These are phyloP conservation scores for Smittia sp. DNA, from an alignment of 2,888 invertebrate genomes.

Conservation along the genomic window DNA sequence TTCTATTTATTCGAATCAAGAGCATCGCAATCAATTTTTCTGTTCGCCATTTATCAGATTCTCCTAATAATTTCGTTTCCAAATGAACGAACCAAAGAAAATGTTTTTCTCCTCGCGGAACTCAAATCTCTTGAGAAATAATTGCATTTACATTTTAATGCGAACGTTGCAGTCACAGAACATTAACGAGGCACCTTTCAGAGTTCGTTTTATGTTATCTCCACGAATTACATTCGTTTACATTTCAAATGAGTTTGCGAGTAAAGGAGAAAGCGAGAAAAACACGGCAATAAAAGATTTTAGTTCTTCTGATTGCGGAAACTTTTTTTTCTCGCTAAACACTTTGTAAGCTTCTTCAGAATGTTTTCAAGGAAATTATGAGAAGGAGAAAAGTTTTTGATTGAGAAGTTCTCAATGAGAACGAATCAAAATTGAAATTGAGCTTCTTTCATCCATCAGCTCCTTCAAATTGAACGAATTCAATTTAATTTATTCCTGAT, in stretches of 20 bases:
- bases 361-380: no score
- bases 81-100: not conserved
- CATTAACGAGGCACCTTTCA: conserved; percentile 1
- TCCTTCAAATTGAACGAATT: not conserved
- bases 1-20: conserved; percentile 3
- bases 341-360: no score
- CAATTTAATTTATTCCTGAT: no score
- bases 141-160: conserved; percentile 18
- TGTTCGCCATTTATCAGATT: not conserved
- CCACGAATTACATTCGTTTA: not conserved
- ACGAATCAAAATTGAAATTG: not conserved
- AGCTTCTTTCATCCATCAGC: conserved; percentile 16
- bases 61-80: not conserved
- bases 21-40: not conserved
- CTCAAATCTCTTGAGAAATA: not conserved
- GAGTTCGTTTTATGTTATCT: not conserved
- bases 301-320: no score
- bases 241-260: not conserved
- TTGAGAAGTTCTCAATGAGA: no score
- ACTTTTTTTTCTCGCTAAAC: no score
- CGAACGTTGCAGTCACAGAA: not conserved
- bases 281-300: no score
- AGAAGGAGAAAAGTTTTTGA: no score
- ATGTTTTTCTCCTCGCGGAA: not conserved
- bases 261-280: not conserved